Evolutionary conservation across 1,140 invertebrate genomes (phyloP), one percentile per base, ranked within the genome.

Genomic region (Amyelois transitella): DNA sequence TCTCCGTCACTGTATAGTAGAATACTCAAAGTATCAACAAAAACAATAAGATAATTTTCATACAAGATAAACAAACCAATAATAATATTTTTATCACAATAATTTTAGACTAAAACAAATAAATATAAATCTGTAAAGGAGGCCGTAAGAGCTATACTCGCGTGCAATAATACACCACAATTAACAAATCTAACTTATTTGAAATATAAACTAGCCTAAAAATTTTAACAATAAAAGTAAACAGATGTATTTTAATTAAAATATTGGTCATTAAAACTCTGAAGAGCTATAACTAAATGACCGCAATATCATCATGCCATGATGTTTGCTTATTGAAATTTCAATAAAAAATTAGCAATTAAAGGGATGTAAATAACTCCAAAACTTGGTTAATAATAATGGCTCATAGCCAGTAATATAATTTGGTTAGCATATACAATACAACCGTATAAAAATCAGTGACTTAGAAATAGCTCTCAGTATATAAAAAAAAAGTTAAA

Each of bases 381-480:
- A 87, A 86, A 87, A 83, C 63, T 80, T 67, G 64, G 75, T 82
- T 69, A 72, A 68, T 55, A n/a, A 62, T 62, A 38, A 56, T 51
- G 81, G 77, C 84, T 86, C 71, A 73, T 50, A 86, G 84, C 82
- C 84, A 56, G 50, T 62, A 61, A 67, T 75, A 72, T 75, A 74
- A 65, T 78, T 78, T 76, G 60, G 64, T 74, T 75, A 73, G 49
- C 62, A 60, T 76, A 78, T 72, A 82, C 67, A 75, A 83, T 32
- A 32, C 32, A 38, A 76, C 80, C 71, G 76, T 83, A 84, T 76
- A 85, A 79, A 38, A 79, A 77, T 58, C 75, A 82, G 81, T 77
- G 83, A 88, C 83, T 88, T 84, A 88, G 85, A 80, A 86, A 86
- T 88, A 88, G 85, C 85, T 86, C 85, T 85, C 85, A 88, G 85